phyloP scores from a whole-genome alignment of 2,888 invertebrate species.

The Brachycybe producta region DNA sequence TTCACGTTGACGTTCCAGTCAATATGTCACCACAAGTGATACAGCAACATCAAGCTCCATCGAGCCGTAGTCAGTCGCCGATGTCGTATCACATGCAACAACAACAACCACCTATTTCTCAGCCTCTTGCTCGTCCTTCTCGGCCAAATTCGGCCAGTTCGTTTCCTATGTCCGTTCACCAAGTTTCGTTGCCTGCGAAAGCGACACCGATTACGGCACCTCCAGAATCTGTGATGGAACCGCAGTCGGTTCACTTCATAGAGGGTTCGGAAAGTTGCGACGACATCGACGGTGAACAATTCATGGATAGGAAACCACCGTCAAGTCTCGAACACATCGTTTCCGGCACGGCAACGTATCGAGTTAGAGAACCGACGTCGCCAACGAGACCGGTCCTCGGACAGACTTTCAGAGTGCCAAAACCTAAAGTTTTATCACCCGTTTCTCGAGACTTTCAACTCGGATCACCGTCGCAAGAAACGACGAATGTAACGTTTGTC shows the following conservation, averaged over 20 bases:
- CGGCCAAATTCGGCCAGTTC: slow-evolving; percentile 17
- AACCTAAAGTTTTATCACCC: slow-evolving; percentile 25
- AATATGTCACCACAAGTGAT: slow-evolving; percentile 14
- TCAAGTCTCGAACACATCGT: slow-evolving; percentile 11
- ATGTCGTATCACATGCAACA: slow-evolving; percentile 21
- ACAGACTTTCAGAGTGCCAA: slow-evolving; percentile 28
- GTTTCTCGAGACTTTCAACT: slow-evolving; percentile 21
- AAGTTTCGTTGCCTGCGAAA: slow-evolving; percentile 31
- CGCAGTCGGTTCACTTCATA: slow-evolving; percentile 84
- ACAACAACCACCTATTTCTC: slow-evolving; percentile 13
- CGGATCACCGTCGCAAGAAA: slow-evolving; percentile 44
- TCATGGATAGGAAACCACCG: slow-evolving; percentile 4
- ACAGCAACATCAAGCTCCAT: slow-evolving; percentile 12
- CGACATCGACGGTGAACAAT: slow-evolving; percentile 13
- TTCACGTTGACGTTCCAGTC: slow-evolving; percentile 13
- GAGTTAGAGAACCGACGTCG: slow-evolving; percentile 44
- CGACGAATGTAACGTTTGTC: too few relatives aligned
- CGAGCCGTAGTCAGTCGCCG: slow-evolving; percentile 23
- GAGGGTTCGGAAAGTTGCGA: slow-evolving; percentile 35
- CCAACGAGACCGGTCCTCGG: slow-evolving; percentile 53
- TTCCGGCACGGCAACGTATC: slow-evolving; percentile 20
- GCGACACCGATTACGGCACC: slow-evolving; percentile 52
- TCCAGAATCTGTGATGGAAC: slow-evolving; percentile 75
- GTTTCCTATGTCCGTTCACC: slow-evolving; percentile 24
- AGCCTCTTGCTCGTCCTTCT: slow-evolving; percentile 9